These are phyloP conservation scores for Thoracochromis brauschi DNA, from an alignment of 2,113 vertebrate genomes.

Conservation along the genomic window DNA sequence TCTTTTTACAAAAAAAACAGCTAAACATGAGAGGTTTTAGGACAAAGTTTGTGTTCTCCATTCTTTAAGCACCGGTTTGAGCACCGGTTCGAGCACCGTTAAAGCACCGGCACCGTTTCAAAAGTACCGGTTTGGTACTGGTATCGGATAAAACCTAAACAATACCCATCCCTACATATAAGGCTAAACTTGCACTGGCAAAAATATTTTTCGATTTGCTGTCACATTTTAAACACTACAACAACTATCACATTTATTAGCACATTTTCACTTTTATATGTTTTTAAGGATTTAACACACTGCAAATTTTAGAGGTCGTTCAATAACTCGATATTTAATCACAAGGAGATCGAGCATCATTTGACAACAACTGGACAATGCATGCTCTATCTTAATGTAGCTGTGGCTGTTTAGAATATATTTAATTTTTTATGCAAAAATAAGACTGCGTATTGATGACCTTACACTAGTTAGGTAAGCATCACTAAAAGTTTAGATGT, in stretches of 20 bases:
- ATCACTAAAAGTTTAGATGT: not conserved
- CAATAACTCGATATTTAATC: not conserved
- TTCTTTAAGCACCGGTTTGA: not conserved
- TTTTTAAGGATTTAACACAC: not conserved
- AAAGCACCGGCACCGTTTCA: rapidly evolving
- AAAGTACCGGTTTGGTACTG: not conserved
- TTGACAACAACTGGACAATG: not conserved
- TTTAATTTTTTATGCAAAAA: not conserved
- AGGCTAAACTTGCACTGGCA: not conserved
- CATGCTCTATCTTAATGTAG: not conserved
- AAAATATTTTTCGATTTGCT: not conserved
- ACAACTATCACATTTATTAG: not conserved
- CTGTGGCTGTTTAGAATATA: not conserved
- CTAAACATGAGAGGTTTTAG: not conserved
- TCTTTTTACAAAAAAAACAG: no score
- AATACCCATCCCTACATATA: not conserved
- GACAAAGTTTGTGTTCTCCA: not conserved
- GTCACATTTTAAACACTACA: not conserved
- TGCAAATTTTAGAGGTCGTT: not conserved
- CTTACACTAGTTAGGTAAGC: not conserved
- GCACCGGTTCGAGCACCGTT: not conserved
- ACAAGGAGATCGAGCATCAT: not conserved
- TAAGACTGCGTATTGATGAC: not conserved
- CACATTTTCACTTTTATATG: not conserved
- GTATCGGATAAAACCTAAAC: not conserved